Evolutionary conservation across 2,888 invertebrate species (phyloP).

Genomic region (Anarsia innoxiella): DNA sequence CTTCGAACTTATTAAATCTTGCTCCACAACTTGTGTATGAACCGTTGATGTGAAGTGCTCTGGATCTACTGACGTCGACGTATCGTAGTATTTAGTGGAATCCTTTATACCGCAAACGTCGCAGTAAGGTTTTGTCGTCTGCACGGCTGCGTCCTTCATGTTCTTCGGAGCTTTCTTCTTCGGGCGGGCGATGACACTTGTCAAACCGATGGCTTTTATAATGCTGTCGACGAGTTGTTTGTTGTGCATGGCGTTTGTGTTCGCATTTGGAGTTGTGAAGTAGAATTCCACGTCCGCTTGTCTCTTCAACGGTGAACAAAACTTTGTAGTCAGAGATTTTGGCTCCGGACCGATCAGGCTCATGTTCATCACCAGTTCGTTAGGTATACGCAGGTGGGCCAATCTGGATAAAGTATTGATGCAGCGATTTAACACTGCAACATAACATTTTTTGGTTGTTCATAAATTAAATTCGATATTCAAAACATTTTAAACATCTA

Average conservation of each 20-base stretch:
- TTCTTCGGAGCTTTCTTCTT: slow-evolving; percentile 41
- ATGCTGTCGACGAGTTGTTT: slow-evolving; percentile 57
- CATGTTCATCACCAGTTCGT: slow-evolving; percentile 47
- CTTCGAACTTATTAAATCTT: slow-evolving; percentile 56
- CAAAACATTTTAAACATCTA: too few relatives aligned
- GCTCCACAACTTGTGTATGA: slow-evolving; percentile 62
- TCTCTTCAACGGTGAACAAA: slow-evolving; percentile 61
- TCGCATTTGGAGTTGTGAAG: slow-evolving; percentile 41
- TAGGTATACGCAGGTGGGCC: slow-evolving; percentile 45
- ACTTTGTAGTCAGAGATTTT: slow-evolving; percentile 42
- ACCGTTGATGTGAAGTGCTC: slow-evolving; percentile 44
- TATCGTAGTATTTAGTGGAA: slow-evolving; percentile 32
- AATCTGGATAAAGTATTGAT: slow-evolving; percentile 45
- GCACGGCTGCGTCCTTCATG: slow-evolving; percentile 53
- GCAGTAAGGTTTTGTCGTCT: slow-evolving; percentile 53
- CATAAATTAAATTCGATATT: too few relatives aligned
- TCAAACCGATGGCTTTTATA: slow-evolving; percentile 45
- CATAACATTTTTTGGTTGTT: too few relatives aligned
- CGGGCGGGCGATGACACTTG: slow-evolving; percentile 41
- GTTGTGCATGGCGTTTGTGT: slow-evolving; percentile 41
- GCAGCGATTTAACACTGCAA: slow-evolving; percentile 65
- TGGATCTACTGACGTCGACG: slow-evolving; percentile 37
- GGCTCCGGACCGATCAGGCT: slow-evolving; percentile 33
- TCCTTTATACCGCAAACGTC: slow-evolving; percentile 60
- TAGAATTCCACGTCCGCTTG: slow-evolving; percentile 48